Evolutionary conservation across 2,113 vertebrate species (phyloP).

Genomic region (Machaerirhynchus nigripectus): DNA sequence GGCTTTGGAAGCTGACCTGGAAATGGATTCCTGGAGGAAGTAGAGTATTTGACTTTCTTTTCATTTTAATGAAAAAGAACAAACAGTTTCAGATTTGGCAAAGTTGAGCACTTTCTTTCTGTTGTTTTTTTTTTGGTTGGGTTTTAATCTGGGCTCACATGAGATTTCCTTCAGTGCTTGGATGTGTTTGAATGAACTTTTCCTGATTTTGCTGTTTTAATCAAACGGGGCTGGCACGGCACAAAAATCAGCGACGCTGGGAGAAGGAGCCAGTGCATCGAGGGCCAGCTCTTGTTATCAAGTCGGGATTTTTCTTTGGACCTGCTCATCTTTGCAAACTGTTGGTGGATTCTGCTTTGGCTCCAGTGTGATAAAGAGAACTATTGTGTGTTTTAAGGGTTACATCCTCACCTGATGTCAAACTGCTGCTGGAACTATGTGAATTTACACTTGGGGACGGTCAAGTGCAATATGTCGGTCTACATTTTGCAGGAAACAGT

Average conservation of each 20-base stretch:
- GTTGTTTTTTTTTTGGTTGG: background rate
- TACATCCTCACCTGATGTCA: background rate
- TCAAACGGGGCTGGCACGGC: background rate
- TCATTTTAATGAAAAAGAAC: background rate
- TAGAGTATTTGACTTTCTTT: background rate
- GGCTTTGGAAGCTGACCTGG: conserved; percentile 3
- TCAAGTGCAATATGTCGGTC: background rate
- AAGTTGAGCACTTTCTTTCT: background rate
- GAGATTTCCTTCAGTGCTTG: background rate
- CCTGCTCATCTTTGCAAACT: background rate
- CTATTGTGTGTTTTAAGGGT: background rate
- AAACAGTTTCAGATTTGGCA: background rate
- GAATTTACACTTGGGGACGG: background rate
- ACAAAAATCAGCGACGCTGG: background rate
- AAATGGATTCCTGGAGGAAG: background rate
- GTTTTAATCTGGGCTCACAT: background rate
- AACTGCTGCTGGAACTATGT: background rate
- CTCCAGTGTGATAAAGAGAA: background rate
- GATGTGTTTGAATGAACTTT: background rate
- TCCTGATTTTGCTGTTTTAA: background rate
- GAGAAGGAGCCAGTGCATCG: background rate
- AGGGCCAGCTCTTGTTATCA: background rate
- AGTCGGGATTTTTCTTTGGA: background rate
- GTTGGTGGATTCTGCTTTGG: background rate
- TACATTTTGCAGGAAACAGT: background rate